A percentile compares a stretch with the other conserved stretches of the same genome.
These are phyloP conservation scores for Cantharis flavilabris DNA, from an alignment of 2,888 invertebrate genomes.

Conservation along the genomic window DNA sequence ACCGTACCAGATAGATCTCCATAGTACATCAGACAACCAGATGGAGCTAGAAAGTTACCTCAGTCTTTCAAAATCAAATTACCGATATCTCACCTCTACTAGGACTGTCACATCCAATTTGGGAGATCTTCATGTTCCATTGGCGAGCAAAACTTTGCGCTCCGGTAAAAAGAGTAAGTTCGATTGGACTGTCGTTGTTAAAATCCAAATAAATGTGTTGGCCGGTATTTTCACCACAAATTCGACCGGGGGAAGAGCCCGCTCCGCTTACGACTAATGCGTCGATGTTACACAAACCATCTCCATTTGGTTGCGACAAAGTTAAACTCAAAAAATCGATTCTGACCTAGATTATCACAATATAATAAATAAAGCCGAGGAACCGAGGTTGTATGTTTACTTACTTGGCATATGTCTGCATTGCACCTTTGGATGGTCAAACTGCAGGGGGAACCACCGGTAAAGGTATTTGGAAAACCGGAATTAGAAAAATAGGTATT, in stretches of 20 bases:
- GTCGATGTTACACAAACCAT: constrained; percentile 74
- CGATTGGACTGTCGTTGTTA: constrained; percentile 68
- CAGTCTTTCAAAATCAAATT: background rate
- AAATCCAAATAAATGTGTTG: constrained; percentile 80
- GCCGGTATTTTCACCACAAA: constrained; percentile 83
- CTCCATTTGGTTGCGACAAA: constrained; percentile 73
- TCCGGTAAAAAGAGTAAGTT: constrained; percentile 67
- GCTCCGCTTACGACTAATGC: constrained; percentile 72
- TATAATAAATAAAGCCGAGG: background rate
- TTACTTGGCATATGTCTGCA: constrained; percentile 70
- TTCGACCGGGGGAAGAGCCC: constrained; percentile 70
- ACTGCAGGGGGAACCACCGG: constrained; percentile 71
- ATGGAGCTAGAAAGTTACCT: constrained; percentile 63
- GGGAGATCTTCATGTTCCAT: constrained; percentile 77
- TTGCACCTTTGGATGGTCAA: constrained; percentile 74
- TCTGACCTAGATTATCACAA: constrained; percentile 61
- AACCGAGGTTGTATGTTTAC: background rate
- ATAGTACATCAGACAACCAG: constrained; percentile 79
- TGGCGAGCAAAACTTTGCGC: constrained; percentile 65
- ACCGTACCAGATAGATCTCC: constrained; percentile 66
- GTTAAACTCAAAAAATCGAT: constrained; percentile 77
- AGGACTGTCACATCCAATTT: constrained; percentile 73
- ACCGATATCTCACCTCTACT: constrained; percentile 60
- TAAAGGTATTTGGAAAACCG: constrained; percentile 72
- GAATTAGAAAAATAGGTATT: constrained; percentile 85